These are phyloP conservation scores for Poeciliopsis prolifica DNA, from an alignment of 2,113 vertebrate genomes.

Conservation along the genomic window DNA sequence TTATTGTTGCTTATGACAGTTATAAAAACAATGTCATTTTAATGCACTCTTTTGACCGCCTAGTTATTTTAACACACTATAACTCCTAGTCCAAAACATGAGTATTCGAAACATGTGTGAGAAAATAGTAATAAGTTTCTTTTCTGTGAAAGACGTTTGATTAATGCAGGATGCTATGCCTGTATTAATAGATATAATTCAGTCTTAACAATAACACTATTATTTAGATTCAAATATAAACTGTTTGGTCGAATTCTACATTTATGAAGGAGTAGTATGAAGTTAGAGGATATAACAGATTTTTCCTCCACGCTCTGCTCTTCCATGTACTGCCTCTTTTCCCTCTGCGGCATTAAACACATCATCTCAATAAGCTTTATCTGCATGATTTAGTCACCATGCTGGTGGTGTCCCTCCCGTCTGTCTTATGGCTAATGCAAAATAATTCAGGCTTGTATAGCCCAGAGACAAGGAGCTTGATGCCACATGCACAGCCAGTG, in stretches of 20 bases:
- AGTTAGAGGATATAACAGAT: background rate
- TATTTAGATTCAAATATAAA: background rate
- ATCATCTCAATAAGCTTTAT: constrained; percentile 33
- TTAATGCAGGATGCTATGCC: too few species aligned
- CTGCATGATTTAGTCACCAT: constrained; percentile 45
- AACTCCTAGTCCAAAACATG: too few species aligned
- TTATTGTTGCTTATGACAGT: too few species aligned
- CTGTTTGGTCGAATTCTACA: background rate
- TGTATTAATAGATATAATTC: too few species aligned
- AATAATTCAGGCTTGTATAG: constrained; percentile 33
- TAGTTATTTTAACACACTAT: too few species aligned
- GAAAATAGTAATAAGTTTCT: too few species aligned
- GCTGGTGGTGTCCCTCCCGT: constrained; percentile 30
- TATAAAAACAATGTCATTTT: too few species aligned
- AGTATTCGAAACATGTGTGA: too few species aligned
- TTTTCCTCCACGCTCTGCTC: background rate
- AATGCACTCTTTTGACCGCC: too few species aligned
- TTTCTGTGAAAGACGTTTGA: too few species aligned
- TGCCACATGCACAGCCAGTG: background rate
- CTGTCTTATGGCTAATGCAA: constrained; percentile 38
- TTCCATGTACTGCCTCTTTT: background rate
- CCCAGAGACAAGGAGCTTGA: constrained; percentile 25
- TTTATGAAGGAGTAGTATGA: background rate
- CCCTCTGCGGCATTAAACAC: constrained; percentile 21
- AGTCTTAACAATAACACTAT: too few species aligned